These are phyloP conservation scores for Cyrtonyx montezumae DNA, from an alignment of 2,113 vertebrate genomes.

Conservation along the genomic window DNA sequence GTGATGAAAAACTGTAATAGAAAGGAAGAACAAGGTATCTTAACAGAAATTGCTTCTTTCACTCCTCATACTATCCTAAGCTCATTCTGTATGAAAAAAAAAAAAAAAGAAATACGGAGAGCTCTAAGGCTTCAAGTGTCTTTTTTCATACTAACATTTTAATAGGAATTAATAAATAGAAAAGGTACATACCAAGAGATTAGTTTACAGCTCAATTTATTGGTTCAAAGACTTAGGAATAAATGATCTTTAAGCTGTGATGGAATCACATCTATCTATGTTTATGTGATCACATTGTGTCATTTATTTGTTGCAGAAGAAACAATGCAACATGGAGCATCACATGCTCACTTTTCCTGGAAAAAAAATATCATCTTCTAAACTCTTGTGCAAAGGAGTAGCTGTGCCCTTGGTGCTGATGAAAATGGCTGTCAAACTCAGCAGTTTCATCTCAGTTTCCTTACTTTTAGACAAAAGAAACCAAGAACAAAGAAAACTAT, in stretches of 20 bases:
- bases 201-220: conserved; percentile 55
- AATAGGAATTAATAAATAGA: conserved; percentile 45
- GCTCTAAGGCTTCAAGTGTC: not conserved
- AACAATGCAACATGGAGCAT: not conserved
- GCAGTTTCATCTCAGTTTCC: not conserved
- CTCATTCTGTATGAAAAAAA: not conserved
- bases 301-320: conserved; percentile 48
- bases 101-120: not conserved
- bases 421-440: conserved; percentile 8
- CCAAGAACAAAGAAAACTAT: not conserved
- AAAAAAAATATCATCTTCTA: not conserved
- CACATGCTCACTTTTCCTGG: not conserved
- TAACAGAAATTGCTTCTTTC: conserved; percentile 29
- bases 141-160: conserved; percentile 33
- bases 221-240: conserved; percentile 46
- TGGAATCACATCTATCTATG: conserved; percentile 38
- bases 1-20: not conserved
- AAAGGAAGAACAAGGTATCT: conserved; percentile 11
- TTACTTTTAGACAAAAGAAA: not conserved
- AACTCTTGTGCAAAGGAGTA: not conserved
- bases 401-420: not conserved
- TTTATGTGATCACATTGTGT: not conserved
- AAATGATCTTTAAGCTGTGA: conserved; percentile 58
- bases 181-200: conserved; percentile 54
- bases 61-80: not conserved